phyloP scores from a whole-genome alignment of 2,113 vertebrate genomes.

The Cephalopholis sonnerati region DNA sequence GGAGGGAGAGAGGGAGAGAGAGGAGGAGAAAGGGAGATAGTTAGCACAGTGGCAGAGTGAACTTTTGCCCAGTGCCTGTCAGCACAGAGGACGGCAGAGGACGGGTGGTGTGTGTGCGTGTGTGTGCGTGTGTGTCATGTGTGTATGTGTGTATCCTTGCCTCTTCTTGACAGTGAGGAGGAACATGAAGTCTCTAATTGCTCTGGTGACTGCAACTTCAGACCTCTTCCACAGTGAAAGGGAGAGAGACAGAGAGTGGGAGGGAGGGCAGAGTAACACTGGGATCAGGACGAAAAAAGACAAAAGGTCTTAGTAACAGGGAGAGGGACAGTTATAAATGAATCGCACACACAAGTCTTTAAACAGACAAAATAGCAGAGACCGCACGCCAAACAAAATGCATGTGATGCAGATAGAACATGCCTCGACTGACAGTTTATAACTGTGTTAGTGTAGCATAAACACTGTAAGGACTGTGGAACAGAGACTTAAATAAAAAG shows the following conservation, averaged over 20 bases:
- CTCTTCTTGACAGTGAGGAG: slow-evolving; percentile 73
- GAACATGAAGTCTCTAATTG: slow-evolving; percentile 80
- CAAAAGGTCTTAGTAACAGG: slow-evolving; percentile 41
- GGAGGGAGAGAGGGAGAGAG: slow-evolving; percentile 6
- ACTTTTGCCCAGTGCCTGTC: slow-evolving; percentile 79
- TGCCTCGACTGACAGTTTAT: not conserved
- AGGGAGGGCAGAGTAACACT: slow-evolving; percentile 28
- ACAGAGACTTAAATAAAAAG: not conserved
- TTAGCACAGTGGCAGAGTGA: slow-evolving; percentile 72
- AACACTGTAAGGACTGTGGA: not conserved
- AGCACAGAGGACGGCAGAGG: slow-evolving; percentile 52
- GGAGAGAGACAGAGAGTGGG: slow-evolving; percentile 45
- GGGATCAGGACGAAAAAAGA: slow-evolving; percentile 52
- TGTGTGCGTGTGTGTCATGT: slow-evolving; percentile 1
- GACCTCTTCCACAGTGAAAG: slow-evolving; percentile 60
- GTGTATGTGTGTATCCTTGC: slow-evolving; percentile 48
- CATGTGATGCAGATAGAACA: not conserved
- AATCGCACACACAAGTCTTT: not conserved
- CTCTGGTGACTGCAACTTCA: slow-evolving; percentile 74
- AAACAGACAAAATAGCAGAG: not conserved
- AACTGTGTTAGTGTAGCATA: not conserved
- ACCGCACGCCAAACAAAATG: not conserved
- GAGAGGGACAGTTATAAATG: slow-evolving; percentile 26
- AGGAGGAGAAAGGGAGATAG: slow-evolving; percentile 52
- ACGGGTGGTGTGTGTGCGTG: slow-evolving; percentile 15